Evolutionary conservation across 2,113 vertebrate genomes (phyloP), one percentile per base, ranked within the genome.

Genomic region (Pampusana beccarii): DNA sequence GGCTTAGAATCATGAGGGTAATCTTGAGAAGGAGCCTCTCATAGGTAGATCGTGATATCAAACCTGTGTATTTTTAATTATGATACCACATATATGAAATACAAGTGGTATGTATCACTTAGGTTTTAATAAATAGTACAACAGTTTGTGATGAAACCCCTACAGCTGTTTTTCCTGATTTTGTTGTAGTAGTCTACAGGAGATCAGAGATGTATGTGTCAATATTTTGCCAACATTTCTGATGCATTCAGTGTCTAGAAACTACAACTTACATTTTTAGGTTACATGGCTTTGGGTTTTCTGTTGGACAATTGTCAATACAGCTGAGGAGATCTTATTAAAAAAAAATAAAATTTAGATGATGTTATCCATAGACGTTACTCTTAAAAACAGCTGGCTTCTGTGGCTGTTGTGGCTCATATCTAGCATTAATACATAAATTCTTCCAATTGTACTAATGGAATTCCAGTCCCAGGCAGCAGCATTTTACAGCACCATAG

Each of bases 381-480:
- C 13, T 73, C 81, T 74, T 48, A 50, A 40, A 88, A 82, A 86
- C 31, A 70, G 16, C 62, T 60, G 60, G 18, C 62, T 60, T 74
- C 56, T 36, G 3, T 34, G 51, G 79, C 87, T 81, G 83, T n/a
- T 74, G 65, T 84, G 92, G 80, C 69, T 95, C 66, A 46, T 93
- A 90, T 93, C 50, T 64, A 23, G 56, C 73, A 65, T 93, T 95
- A 87, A 93, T 78, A 71, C 46, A 88, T 88, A 62, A 72, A 92
- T 95, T 88, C 34, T 74, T 61, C 90, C 70, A 56, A 28, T 73
- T 94, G 82, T 93, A 60, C 92, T 97, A 82, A 97, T 97, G 95
- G 94, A 90, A 97, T 98, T 97, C 97, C 97, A 86, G 91, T 91
- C 83, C 82, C 75, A 89, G 91, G 80, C 95, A 95, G 91, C 94